These are phyloP conservation scores for Bombylius discolor DNA, from an alignment of 2,888 invertebrate species.

Conservation along the genomic window DNA sequence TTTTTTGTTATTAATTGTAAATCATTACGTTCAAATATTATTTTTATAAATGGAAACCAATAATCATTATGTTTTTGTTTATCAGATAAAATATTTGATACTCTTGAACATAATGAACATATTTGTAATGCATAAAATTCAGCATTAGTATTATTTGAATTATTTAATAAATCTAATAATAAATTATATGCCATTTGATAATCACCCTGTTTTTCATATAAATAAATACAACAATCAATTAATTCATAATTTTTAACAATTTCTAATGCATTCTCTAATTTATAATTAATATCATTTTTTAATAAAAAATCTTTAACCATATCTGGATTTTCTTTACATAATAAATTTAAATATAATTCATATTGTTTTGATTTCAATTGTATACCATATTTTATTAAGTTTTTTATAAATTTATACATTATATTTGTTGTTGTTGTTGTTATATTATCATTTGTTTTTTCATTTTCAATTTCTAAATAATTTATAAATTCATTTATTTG, in stretches of 20 bases:
- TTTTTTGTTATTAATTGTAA: conserved; percentile 36
- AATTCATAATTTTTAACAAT: conserved; percentile 50
- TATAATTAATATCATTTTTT: conserved; percentile 41
- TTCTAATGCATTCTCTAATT: conserved; percentile 49
- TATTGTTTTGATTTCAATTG: conserved; percentile 38
- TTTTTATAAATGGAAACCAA: conserved; percentile 40
- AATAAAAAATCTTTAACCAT: conserved; percentile 43
- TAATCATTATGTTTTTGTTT: conserved; percentile 37
- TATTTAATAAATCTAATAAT: conserved; percentile 37
- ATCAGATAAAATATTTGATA: conserved; percentile 36
- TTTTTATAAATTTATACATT: conserved; percentile 45
- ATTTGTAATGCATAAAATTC: conserved; percentile 22
- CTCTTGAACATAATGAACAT: conserved; percentile 35
- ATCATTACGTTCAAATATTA: conserved; percentile 33
- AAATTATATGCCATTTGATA: conserved; percentile 57
- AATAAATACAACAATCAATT: conserved; percentile 53
- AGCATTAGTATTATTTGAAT: conserved; percentile 17
- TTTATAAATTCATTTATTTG: conserved; percentile 36
- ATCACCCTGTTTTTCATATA: conserved; percentile 63
- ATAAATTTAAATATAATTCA: conserved; percentile 48
- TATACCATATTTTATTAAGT: conserved; percentile 39
- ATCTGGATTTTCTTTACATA: conserved; percentile 44
- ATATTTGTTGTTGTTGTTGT: conserved; percentile 10
- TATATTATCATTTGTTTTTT: conserved; percentile 13
- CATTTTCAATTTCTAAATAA: conserved; percentile 24